Conservation (phyloP, 35 echinoderm and acorn worm species). For the Holothuria glaberrima region DNA sequence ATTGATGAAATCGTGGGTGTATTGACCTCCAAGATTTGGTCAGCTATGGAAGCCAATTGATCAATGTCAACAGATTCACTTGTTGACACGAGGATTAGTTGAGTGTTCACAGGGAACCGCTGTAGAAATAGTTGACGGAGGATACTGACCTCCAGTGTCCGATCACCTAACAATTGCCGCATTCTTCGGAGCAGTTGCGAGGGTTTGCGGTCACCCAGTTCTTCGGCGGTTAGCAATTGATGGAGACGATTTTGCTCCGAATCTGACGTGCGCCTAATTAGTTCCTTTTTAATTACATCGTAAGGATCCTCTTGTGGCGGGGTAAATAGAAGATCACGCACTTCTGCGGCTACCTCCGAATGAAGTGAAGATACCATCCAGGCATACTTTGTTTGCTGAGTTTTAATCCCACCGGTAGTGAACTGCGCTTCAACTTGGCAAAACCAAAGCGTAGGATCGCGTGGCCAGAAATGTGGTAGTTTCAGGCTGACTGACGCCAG, state of each 20-base stretch:
- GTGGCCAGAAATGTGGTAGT: slow-evolving; percentile 65
- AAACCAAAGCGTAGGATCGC: slow-evolving; percentile 64
- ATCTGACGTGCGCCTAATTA: slow-evolving; percentile 44
- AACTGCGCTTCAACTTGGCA: slow-evolving; percentile 72
- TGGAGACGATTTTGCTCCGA: slow-evolving; percentile 65
- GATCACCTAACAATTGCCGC: slow-evolving; percentile 1
- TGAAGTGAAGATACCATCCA: slow-evolving; percentile 55
- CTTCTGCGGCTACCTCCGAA: slow-evolving; percentile 29
- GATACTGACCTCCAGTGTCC: slow-evolving; percentile 9
- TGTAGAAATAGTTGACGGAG: slow-evolving; percentile 52
- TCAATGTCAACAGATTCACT: not conserved
- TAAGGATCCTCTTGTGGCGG: slow-evolving; percentile 12
- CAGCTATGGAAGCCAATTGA: not conserved
- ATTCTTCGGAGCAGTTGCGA: slow-evolving; percentile 40
- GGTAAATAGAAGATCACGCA: slow-evolving; percentile 30
- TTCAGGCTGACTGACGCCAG: slow-evolving; percentile 40
- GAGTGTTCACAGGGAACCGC: slow-evolving; percentile 58
- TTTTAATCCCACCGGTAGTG: slow-evolving; percentile 45
- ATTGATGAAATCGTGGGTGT: not conserved
- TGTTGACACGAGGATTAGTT: slow-evolving; percentile 50
- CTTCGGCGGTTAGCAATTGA: slow-evolving; percentile 10
- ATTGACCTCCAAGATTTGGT: not conserved
- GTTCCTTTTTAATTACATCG: slow-evolving; percentile 21
- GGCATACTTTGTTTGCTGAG: slow-evolving; percentile 50
- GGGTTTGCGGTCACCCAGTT: not conserved